Base-by-base conservation (phyloP, 2,797 vertebrate species). In the Malacoctenus gilli region DNA sequence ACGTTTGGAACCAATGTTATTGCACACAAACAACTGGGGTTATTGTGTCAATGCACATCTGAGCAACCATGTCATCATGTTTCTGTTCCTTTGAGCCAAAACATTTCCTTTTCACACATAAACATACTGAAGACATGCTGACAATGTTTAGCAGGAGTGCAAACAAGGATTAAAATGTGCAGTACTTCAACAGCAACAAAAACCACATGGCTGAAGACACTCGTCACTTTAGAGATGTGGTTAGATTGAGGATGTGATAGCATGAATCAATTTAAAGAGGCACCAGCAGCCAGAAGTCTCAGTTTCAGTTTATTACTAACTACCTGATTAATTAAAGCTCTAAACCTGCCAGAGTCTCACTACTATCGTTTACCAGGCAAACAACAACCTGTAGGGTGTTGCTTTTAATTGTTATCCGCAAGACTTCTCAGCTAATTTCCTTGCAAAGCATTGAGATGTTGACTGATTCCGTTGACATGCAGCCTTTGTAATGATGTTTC, bases 401-500 rank as follows among this genome's bases (percentile, higher is more conserved):
- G 36, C 18, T 38, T 67, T 63, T 48, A 25, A 13, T 66, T 40
- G 35, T 10, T 20, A 39, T 31, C 57, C 55, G 60, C 19, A 38
- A 23, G 10, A 43, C 50, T 37, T 62, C 28, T 55, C 20, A 44
- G 11, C 19, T 46, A n/a, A n/a, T 38, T 21, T 51, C 31, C 39
- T 37, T 11, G 35, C 15, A 3, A 15, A 25, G 20, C 18, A 20
- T 15, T 31, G 44, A 56, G 36, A 31, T 12, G 16, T 12, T 34
- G 18, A 48, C 37, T 52, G 57, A 62, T 36, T 41, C 32, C 10
- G 31, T 16, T 21, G 25, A 59, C 41, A 48, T 4, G 1, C 37
- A 48, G n/a, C 34, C 30, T 38, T n/a, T 65, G 39, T 48, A 46
- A 60, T 61, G 34, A 56, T 61, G 52, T 75, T 53, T 72, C 50